Evolutionary conservation across 2,797 vertebrate genomes (phyloP), one percentile per base, ranked within the genome.

Genomic region (Anas bahamensis): DNA sequence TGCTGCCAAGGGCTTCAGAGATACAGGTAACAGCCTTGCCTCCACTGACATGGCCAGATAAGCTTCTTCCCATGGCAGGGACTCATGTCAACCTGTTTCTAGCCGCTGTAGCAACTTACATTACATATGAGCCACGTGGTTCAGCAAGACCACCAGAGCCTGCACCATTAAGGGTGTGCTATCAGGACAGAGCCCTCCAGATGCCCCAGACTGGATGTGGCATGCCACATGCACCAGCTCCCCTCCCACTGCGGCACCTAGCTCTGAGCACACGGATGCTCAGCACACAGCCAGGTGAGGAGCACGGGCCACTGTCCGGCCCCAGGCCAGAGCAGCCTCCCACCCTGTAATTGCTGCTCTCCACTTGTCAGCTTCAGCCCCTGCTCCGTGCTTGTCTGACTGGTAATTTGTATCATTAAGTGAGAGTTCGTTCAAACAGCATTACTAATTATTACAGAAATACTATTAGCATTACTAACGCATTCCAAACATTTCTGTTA

Each of bases 361-460:
- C 41, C 11, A 26, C 14, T 39, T 6, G 26, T 61, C 86, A 77
- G 77, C 68, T 77, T 33, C 68, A 85, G 24, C 23, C 42, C n/a
- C 35, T 10, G 3, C 9, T 9, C 39, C 7, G 10, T 28, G 39
- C 55, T 23, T 13, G 11, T 28, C 46, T 22, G 44, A 44, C n/a
- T 85, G 92, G 77, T 86, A 86, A 85, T 86, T 84, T 50, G 44
- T 52, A 61, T 82, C 50, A 28, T 75, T 87, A 86, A 86, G 81
- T 75, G 42, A 59, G 78, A 88, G 66, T 79, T 96, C 66, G 87
- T 91, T 96, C 89, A 96, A 90, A 88, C 90, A 92, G 85, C 15
- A 39, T 76, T 93, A 66, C 86, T 97, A 95, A 97, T 96, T 93
- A 97, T 77, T 70, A 91, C 2, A 53, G 52, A 96, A 96, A 91